Evolutionary conservation across 2,888 invertebrate species (phyloP).

Genomic region (Oxyteleia sp.): DNA sequence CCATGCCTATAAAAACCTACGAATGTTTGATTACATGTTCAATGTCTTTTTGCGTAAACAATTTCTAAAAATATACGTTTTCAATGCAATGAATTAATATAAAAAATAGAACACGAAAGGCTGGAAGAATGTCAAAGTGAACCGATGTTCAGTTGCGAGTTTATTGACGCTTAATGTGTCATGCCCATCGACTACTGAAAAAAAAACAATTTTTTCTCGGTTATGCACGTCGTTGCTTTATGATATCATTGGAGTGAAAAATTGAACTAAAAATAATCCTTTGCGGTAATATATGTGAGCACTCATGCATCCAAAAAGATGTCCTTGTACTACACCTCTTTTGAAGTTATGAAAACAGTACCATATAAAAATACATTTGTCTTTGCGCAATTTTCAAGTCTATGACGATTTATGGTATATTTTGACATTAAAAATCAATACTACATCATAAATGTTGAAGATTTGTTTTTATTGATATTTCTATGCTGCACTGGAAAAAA

Average conservation of each 20-base stretch:
- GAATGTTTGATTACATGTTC: no score
- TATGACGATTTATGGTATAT: constrained; percentile 5
- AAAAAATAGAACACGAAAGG: constrained; percentile 44
- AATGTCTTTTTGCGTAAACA: constrained; percentile 25
- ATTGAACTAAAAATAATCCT: constrained; percentile 87
- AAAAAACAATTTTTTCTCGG: constrained; percentile 58
- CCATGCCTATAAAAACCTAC: not conserved
- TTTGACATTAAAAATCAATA: not conserved
- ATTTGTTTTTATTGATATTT: not conserved
- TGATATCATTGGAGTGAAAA: constrained; percentile 84
- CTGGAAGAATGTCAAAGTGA: constrained; percentile 56
- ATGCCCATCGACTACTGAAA: constrained; percentile 65
- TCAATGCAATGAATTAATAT: constrained; percentile 37
- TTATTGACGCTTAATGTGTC: constrained; percentile 70
- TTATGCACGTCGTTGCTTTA: constrained; percentile 78
- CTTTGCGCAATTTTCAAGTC: not conserved
- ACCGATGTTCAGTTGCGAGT: constrained; percentile 58
- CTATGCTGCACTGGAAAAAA: no score
- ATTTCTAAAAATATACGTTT: constrained; percentile 22
- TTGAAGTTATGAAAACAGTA: constrained; percentile 64
- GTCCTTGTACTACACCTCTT: constrained; percentile 74
- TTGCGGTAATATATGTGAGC: constrained; percentile 80
- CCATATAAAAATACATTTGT: constrained; percentile 15
- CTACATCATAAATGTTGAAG: not conserved
- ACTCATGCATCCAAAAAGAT: constrained; percentile 74